Evolutionary conservation across 2,797 vertebrate species (phyloP).

Genomic region (Falco concolor): DNA sequence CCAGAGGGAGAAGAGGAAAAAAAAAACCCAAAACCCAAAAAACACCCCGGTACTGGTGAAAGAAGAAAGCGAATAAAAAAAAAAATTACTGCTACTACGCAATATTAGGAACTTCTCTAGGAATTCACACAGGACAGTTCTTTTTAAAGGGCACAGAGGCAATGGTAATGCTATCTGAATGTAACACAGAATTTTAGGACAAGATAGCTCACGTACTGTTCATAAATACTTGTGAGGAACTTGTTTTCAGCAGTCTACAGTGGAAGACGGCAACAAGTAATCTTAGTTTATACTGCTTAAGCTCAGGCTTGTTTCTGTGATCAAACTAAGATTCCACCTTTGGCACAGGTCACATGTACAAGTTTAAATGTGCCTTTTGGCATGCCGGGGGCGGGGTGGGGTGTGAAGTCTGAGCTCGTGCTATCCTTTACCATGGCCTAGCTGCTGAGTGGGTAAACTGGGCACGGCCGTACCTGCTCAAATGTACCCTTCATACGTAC

Average conservation of each 20-base stretch:
- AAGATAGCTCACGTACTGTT: not conserved
- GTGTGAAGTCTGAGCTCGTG: not conserved
- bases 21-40: not conserved
- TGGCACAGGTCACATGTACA: not conserved
- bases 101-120: not conserved
- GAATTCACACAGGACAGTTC: not conserved
- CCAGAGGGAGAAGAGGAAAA: not conserved
- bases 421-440: not conserved
- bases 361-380: not conserved
- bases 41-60: not conserved
- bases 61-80: not conserved
- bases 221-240: not conserved
- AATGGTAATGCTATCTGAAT: not conserved
- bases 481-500: fast-evolving
- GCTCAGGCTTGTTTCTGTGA: not conserved
- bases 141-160: not conserved
- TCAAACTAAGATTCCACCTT: not conserved
- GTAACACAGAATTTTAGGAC: not conserved
- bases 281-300: not conserved
- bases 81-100: not conserved
- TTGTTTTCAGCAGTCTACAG: not conserved
- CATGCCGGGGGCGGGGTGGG: not conserved
- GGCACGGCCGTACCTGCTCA: not conserved
- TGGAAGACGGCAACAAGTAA: not conserved
- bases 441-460: not conserved